Conservation (phyloP, 35 echinoderm and acorn worm genomes). For the Apostichopus parvimensis region DNA sequence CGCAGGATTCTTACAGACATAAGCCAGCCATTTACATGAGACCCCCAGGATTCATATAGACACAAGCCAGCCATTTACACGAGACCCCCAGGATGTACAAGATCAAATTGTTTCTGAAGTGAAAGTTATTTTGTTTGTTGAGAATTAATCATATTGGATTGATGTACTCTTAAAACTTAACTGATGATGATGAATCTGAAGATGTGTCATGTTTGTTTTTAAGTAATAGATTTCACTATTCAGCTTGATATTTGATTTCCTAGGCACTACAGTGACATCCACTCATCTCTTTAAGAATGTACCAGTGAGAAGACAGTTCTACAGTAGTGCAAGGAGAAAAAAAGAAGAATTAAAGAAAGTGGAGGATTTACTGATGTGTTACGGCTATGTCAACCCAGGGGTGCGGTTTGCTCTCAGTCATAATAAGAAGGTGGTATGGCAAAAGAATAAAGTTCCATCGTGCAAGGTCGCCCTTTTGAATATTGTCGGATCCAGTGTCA, state of each 20-base stretch:
- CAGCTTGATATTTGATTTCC: neutral
- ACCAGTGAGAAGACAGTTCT: conserved; percentile 93
- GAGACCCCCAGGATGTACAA: too few relatives aligned
- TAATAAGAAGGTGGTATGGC: conserved; percentile 83
- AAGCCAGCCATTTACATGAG: too few relatives aligned
- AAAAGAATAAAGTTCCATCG: conserved; percentile 80
- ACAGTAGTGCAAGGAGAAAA: conserved; percentile 73
- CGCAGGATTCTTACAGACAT: too few relatives aligned
- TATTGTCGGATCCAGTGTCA: conserved; percentile 70
- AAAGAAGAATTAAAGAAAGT: conserved; percentile 86
- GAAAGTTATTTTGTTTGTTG: too few relatives aligned
- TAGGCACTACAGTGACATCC: conserved; percentile 87
- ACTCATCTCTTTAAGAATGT: conserved; percentile 82
- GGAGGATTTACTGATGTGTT: conserved; percentile 83
- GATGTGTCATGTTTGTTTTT: too few relatives aligned
- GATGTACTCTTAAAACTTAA: too few relatives aligned
- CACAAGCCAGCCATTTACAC: too few relatives aligned
- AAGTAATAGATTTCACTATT: too few relatives aligned
- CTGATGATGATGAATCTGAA: too few relatives aligned
- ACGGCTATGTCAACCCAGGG: conserved; percentile 58
- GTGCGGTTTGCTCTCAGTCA: conserved; percentile 84
- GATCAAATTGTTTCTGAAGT: too few relatives aligned
- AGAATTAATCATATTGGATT: too few relatives aligned
- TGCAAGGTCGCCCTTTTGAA: conserved; percentile 75
- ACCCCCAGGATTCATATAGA: too few relatives aligned